Evolutionary conservation across 2,888 invertebrate genomes (phyloP).

Genomic region (Machimus atricapillus): DNA sequence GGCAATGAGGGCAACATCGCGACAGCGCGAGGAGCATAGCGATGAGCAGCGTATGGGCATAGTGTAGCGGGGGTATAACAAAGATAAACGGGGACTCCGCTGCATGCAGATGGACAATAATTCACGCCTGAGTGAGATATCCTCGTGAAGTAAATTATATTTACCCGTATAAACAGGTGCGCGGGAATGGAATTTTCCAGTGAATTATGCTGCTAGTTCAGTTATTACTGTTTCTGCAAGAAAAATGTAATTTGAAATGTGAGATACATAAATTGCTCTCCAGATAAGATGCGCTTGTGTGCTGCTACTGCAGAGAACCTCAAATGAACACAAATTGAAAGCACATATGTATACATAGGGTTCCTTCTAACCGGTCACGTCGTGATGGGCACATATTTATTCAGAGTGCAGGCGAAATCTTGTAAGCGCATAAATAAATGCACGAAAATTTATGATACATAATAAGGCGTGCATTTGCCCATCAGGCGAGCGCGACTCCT

Average conservation of each 20-base stretch:
- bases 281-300: conserved; percentile 10
- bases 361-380: background rate
- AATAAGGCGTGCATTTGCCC: background rate
- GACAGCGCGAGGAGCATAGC: too few species aligned
- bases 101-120: conserved; percentile 31
- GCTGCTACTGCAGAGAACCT: background rate
- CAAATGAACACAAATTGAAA: conserved; percentile 28
- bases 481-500: background rate
- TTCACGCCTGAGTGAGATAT: conserved; percentile 8
- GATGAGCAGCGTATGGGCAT: too few species aligned
- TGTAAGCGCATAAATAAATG: conserved; percentile 22
- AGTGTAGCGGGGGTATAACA: too few species aligned
- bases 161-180: background rate
- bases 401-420: background rate
- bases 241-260: conserved; percentile 30
- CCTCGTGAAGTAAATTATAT: conserved; percentile 19
- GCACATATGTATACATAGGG: background rate
- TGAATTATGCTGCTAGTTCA: background rate
- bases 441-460: conserved; percentile 25
- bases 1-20: too few species aligned
- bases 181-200: conserved; percentile 19
- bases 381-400: background rate
- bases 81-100: background rate
- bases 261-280: conserved; percentile 23
- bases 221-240: conserved; percentile 1